A percentile compares a stretch with the other conserved stretches of the same genome.
phyloP scores from a whole-genome alignment of 2,113 vertebrate genomes.

The Abramis brama region DNA sequence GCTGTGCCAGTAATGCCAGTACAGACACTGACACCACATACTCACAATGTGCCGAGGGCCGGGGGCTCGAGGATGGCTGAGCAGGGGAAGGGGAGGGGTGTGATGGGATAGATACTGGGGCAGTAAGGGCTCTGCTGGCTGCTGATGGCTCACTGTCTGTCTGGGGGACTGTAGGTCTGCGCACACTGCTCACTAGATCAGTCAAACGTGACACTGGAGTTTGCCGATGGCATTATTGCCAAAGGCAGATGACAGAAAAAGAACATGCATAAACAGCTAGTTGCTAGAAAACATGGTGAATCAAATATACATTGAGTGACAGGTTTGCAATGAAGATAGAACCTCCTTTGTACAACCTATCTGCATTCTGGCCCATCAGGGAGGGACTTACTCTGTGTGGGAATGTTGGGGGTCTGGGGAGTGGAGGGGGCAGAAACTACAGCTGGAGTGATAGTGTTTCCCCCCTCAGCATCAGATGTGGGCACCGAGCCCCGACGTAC shows the following conservation, averaged over 20 bases:
- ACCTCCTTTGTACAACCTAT: background rate
- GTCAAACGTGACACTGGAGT: constrained; percentile 81
- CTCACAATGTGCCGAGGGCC: constrained; percentile 78
- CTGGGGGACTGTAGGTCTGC: constrained; percentile 70
- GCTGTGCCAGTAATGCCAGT: background rate
- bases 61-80: constrained; percentile 63
- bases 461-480: constrained; percentile 75
- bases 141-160: constrained; percentile 61
- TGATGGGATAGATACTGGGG: constrained; percentile 63
- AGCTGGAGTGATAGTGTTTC: constrained; percentile 63
- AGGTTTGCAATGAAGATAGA: background rate
- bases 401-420: constrained; percentile 72
- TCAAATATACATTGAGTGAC: background rate
- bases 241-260: constrained; percentile 30
- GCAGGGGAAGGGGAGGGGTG: constrained; percentile 62
- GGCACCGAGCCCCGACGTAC: constrained; percentile 79
- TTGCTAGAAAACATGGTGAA: background rate
- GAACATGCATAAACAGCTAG: constrained; percentile 21
- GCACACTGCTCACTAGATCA: constrained; percentile 80
- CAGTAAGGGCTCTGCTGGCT: constrained; percentile 58
- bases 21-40: constrained; percentile 55
- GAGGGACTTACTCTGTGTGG: constrained; percentile 82
- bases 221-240: background rate
- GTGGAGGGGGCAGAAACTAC: constrained; percentile 67
- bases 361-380: background rate